These are phyloP conservation scores for Mareca strepera DNA, from an alignment of 2,797 vertebrate genomes.

Conservation along the genomic window DNA sequence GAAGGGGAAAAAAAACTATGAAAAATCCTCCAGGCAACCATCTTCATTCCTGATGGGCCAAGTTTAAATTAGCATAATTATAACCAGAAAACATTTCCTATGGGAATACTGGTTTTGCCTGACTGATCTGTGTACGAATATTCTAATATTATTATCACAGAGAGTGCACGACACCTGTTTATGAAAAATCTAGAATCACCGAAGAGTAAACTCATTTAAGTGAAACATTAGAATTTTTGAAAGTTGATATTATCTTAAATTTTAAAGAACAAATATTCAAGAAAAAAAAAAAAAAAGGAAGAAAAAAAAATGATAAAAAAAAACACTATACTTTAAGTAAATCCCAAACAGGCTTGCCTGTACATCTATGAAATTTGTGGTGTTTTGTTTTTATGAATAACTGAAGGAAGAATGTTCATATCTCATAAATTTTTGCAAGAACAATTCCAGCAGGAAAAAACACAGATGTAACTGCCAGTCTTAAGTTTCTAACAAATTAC, in stretches of 20 bases:
- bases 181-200: not conserved
- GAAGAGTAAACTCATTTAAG: not conserved
- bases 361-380: not conserved
- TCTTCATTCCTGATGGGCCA: not conserved
- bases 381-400: conserved; percentile 39
- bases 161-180: not conserved
- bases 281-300: not conserved
- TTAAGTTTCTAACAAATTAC: conserved; percentile 68
- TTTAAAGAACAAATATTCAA: not conserved
- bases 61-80: not conserved
- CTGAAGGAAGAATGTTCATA: conserved; percentile 9
- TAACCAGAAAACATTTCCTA: not conserved
- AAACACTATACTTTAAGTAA: not conserved
- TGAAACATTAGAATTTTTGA: not conserved
- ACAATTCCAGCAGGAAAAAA: conserved; percentile 35
- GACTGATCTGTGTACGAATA: not conserved
- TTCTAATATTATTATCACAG: not conserved
- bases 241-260: not conserved
- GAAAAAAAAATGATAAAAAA: not conserved
- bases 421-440: conserved; percentile 33
- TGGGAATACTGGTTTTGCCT: not conserved
- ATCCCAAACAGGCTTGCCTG: not conserved
- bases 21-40: not conserved
- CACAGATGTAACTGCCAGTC: conserved; percentile 19
- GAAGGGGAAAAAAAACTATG: not conserved